These are phyloP conservation scores for Dryobota labecula DNA, from an alignment of 2,888 invertebrate genomes.

Conservation along the genomic window DNA sequence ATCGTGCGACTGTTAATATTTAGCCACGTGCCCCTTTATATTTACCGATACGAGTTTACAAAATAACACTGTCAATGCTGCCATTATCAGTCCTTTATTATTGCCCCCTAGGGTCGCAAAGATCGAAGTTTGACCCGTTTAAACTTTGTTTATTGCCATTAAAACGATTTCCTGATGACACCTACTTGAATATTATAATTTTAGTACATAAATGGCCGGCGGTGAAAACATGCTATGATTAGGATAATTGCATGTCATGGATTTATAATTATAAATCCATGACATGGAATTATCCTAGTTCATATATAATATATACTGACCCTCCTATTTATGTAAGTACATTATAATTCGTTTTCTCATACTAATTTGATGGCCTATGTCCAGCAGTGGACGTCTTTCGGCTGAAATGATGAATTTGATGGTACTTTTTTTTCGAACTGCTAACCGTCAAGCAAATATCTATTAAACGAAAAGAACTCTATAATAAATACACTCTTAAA, in stretches of 20 bases:
- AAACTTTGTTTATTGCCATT: slow-evolving; percentile 47
- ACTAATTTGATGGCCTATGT: too few relatives aligned
- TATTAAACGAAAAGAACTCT: too few relatives aligned
- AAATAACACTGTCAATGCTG: slow-evolving; percentile 52
- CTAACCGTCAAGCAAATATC: too few relatives aligned
- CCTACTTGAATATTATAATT: background rate
- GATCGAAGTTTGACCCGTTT: slow-evolving; percentile 54
- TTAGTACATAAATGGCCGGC: background rate
- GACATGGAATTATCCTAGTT: background rate
- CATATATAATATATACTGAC: too few relatives aligned
- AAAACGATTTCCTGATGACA: slow-evolving; percentile 18
- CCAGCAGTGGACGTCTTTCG: too few relatives aligned
- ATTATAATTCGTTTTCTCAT: too few relatives aligned
- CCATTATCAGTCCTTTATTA: slow-evolving; percentile 48
- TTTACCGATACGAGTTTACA: slow-evolving; percentile 48
- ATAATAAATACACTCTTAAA: too few relatives aligned
- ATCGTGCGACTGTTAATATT: too few relatives aligned
- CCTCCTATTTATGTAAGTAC: too few relatives aligned
- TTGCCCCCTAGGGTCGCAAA: slow-evolving; percentile 47
- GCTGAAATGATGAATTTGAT: too few relatives aligned
- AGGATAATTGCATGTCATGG: too few relatives aligned
- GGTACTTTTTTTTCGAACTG: too few relatives aligned
- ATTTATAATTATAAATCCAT: background rate
- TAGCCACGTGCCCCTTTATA: background rate
- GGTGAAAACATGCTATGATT: background rate